Evolutionary conservation across 2,888 invertebrate species (phyloP).

Genomic region (Tyria jacobaeae): DNA sequence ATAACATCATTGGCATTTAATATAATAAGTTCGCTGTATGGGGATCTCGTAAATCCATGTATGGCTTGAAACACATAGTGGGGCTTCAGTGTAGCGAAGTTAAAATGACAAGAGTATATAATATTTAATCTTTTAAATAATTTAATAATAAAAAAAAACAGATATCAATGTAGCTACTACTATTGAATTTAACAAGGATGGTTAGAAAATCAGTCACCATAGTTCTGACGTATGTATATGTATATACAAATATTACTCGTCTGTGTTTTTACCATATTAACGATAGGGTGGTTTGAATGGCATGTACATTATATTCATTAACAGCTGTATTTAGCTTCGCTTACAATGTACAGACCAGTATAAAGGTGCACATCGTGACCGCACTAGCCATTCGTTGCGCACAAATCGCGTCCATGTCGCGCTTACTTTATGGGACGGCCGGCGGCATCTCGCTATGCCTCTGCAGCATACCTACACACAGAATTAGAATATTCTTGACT

Average conservation of each 20-base stretch:
- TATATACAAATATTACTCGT: not conserved
- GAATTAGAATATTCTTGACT: conserved; percentile 5
- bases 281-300: not conserved
- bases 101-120: not conserved
- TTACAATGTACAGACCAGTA: conserved; percentile 23
- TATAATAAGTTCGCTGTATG: conserved; percentile 40
- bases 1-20: conserved; percentile 8
- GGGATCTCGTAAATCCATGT: conserved; percentile 42
- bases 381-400: conserved; percentile 55
- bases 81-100: not conserved
- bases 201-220: no score
- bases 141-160: not conserved
- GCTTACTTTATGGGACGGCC: conserved; percentile 62
- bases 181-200: no score
- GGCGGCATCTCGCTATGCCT: conserved; percentile 62
- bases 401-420: conserved; percentile 47
- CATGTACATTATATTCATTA: not conserved
- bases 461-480: conserved; percentile 32
- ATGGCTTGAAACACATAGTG: conserved; percentile 27
- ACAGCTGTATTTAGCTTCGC: conserved; percentile 27
- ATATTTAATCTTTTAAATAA: no score
- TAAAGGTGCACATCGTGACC: conserved; percentile 50
- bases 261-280: not conserved
- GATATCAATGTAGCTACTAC: not conserved
- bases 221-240: no score